Evolutionary conservation across 1,140 invertebrate genomes (phyloP).

Genomic region (Ips nitidus): DNA sequence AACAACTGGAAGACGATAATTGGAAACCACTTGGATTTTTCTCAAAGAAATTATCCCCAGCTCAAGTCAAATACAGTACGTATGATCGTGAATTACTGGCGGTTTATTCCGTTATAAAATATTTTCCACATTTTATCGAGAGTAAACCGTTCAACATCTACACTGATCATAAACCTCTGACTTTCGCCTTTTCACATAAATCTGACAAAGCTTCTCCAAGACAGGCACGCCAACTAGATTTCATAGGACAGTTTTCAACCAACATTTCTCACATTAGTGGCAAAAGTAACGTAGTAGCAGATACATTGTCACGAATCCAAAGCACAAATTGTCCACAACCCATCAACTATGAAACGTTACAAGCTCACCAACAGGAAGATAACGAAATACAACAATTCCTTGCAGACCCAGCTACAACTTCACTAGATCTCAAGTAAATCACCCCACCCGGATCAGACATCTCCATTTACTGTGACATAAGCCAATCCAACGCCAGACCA

Average conservation of each 20-base stretch:
- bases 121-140: constrained; percentile 10
- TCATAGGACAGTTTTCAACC: constrained; percentile 49
- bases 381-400: background rate
- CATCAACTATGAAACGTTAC: background rate
- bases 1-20: background rate
- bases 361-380: background rate
- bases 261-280: constrained; percentile 49
- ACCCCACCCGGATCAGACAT: background rate
- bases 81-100: constrained; percentile 11
- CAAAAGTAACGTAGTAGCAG: constrained; percentile 44
- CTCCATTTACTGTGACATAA: constrained; percentile 1
- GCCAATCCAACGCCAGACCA: background rate
- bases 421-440: constrained; percentile 1
- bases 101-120: background rate
- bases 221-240: constrained; percentile 47
- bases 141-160: constrained; percentile 1
- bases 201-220: constrained; percentile 33
- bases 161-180: constrained; percentile 15
- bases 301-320: constrained; percentile 39
- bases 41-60: background rate
- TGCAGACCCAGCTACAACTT: background rate
- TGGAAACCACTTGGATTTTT: constrained; percentile 11
- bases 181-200: constrained; percentile 5
- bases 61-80: constrained; percentile 6
- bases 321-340: background rate